These are phyloP conservation scores for Drosophila histrio DNA, from an alignment of 2,888 invertebrate species.

Conservation along the genomic window DNA sequence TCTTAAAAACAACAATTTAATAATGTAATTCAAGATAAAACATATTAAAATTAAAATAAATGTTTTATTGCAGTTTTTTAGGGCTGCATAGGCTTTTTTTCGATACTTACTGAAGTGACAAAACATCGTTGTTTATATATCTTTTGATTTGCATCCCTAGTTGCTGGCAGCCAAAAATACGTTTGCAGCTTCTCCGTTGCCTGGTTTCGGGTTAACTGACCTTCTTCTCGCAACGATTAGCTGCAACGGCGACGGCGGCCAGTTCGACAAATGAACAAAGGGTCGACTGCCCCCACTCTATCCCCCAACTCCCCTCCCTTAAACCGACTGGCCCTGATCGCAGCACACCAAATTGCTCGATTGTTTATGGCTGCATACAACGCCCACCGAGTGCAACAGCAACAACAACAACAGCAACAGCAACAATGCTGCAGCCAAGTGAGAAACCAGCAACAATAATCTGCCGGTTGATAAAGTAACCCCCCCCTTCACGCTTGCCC, in stretches of 20 bases:
- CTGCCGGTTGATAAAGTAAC: constrained; percentile 73
- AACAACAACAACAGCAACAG: constrained; percentile 23
- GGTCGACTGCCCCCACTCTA: constrained; percentile 28
- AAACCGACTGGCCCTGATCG: constrained; percentile 10
- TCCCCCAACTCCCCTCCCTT: not conserved
- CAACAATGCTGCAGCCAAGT: constrained; percentile 62
- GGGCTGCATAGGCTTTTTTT: no score
- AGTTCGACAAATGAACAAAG: constrained; percentile 75
- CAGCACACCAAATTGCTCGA: constrained; percentile 76
- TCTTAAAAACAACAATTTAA: no score
- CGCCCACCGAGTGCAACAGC: constrained; percentile 70
- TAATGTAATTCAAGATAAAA: no score
- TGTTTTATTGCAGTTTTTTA: no score
- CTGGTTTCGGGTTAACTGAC: constrained; percentile 67
- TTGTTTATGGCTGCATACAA: constrained; percentile 80
- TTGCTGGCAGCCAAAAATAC: constrained; percentile 19
- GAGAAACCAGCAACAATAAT: constrained; percentile 80
- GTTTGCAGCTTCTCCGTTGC: constrained; percentile 8
- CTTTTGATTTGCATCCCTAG: not conserved
- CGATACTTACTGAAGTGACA: no score
- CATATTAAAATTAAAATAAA: no score
- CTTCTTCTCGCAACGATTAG: constrained; percentile 68
- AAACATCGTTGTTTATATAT: no score
- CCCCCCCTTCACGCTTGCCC: not conserved
- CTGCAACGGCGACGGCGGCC: constrained; percentile 60